Evolutionary conservation across 2,888 invertebrate species (phyloP).

Genomic region (Eilema griseolum): DNA sequence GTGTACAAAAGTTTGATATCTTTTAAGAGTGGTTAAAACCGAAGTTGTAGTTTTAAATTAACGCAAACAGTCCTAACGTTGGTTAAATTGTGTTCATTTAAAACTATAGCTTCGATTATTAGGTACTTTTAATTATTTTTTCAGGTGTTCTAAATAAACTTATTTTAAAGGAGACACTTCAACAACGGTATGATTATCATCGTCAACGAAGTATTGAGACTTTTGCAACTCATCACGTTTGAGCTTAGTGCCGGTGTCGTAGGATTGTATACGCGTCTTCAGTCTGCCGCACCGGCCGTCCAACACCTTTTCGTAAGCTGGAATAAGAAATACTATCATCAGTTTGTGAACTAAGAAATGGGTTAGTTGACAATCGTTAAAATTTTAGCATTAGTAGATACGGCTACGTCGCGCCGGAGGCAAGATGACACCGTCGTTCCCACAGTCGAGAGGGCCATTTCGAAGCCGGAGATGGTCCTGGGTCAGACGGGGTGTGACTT

Average conservation of each 20-base stretch:
- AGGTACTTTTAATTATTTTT: not conserved
- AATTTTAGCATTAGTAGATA: no score
- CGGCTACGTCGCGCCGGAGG: no score
- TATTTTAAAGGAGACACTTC: slow-evolving; percentile 60
- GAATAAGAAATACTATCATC: slow-evolving; percentile 42
- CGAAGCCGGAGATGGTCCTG: no score
- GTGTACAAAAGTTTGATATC: no score
- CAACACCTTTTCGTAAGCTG: slow-evolving; percentile 77
- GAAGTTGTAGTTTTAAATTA: no score
- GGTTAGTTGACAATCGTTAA: not conserved
- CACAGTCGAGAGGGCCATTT: no score
- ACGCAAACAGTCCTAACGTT: no score
- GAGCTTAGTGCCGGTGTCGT: slow-evolving; percentile 70
- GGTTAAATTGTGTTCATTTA: no score
- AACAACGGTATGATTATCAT: slow-evolving; percentile 66
- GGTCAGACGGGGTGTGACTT: no score
- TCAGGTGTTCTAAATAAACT: not conserved
- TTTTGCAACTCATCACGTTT: slow-evolving; percentile 75
- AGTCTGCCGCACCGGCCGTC: slow-evolving; percentile 79
- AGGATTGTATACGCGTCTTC: slow-evolving; percentile 76
- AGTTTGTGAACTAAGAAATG: not conserved
- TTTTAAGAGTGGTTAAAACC: no score
- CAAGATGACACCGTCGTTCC: no score
- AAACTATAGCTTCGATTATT: no score
- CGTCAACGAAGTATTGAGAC: slow-evolving; percentile 74